Conservation (phyloP, 2,113 vertebrate species). For the Zosterops pallidus region DNA sequence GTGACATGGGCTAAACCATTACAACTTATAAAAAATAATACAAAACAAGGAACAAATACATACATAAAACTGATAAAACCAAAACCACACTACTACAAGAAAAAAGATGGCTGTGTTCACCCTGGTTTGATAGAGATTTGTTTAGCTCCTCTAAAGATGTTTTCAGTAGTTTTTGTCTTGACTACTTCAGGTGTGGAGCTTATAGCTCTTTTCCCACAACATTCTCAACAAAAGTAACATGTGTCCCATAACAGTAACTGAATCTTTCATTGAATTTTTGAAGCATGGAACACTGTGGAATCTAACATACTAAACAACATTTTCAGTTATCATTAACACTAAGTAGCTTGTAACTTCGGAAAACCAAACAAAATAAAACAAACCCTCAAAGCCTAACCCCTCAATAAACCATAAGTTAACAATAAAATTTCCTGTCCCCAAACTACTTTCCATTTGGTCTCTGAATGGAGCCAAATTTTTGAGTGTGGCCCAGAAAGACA, state of each 20-base stretch:
- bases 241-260: accelerated
- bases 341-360: background rate
- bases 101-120: background rate
- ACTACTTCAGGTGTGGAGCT: background rate
- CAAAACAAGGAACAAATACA: no score
- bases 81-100: background rate
- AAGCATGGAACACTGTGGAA: background rate
- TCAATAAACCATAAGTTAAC: background rate
- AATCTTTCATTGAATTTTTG: background rate
- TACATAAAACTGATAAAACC: no score
- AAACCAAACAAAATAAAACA: background rate
- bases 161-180: background rate
- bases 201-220: background rate
- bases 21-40: no score
- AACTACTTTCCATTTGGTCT: background rate
- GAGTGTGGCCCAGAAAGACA: background rate
- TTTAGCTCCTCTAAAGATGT: background rate
- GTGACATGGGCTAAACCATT: no score
- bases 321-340: background rate
- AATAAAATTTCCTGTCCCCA: background rate
- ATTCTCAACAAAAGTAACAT: background rate
- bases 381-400: background rate
- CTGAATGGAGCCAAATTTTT: background rate
- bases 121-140: background rate
- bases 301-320: background rate